These are phyloP conservation scores for Meiosimyza platycephala DNA, from an alignment of 2,888 invertebrate genomes.

Conservation along the genomic window DNA sequence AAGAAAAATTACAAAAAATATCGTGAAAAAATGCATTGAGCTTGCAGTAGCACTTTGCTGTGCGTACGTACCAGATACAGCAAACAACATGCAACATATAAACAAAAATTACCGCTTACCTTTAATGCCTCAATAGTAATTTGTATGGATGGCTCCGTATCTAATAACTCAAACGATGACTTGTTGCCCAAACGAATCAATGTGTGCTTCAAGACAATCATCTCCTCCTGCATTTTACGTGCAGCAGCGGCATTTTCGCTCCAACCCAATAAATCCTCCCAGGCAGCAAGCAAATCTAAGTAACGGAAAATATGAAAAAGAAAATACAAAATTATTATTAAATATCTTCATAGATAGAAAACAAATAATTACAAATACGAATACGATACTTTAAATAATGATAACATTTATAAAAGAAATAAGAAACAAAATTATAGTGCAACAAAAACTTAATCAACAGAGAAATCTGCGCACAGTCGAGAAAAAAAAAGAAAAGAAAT, in stretches of 20 bases:
- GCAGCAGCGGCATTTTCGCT: constrained; percentile 67
- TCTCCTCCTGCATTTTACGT: constrained; percentile 67
- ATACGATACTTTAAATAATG: neutral
- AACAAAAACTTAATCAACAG: neutral
- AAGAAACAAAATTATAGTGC: neutral
- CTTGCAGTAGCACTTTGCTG: neutral
- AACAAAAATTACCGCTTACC: constrained; percentile 50
- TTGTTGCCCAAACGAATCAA: constrained; percentile 64
- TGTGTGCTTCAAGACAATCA: constrained; percentile 64
- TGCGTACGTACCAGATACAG: neutral
- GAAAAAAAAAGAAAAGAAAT: constrained; percentile 8
- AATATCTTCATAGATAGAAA: neutral
- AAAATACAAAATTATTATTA: constrained; percentile 7
- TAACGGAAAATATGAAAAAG: constrained; percentile 21
- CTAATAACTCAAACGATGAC: constrained; percentile 61
- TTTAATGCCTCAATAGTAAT: constrained; percentile 66
- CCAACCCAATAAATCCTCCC: constrained; percentile 67
- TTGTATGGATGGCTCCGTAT: constrained; percentile 67
- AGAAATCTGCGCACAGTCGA: neutral
- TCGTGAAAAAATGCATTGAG: neutral
- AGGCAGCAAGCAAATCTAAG: constrained; percentile 66
- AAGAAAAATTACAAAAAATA: neutral
- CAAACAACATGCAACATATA: too few relatives aligned
- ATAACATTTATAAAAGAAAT: neutral
- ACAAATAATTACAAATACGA: constrained; percentile 6